These are phyloP conservation scores for Acomys russatus DNA, from an alignment of 2,797 vertebrate species.

Conservation along the genomic window DNA sequence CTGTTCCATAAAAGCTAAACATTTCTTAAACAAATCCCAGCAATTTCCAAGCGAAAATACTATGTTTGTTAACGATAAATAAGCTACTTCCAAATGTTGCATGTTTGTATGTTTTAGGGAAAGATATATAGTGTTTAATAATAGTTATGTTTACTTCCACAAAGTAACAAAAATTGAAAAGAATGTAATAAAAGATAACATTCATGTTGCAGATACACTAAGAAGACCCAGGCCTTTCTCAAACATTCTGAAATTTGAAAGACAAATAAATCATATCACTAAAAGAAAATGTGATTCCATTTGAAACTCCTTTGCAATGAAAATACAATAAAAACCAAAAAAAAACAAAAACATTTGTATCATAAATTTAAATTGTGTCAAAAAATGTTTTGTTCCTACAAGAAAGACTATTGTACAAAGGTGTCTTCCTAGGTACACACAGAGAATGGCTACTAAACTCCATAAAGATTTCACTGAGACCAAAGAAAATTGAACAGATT, in stretches of 20 bases:
- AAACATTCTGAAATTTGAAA: conserved; percentile 49
- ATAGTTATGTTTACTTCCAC: neutral
- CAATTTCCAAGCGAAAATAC: neutral
- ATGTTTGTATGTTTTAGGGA: neutral
- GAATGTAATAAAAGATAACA: neutral
- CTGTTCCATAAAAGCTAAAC: neutral
- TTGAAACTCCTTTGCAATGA: neutral
- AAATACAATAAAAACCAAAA: neutral
- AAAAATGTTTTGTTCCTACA: conserved; percentile 17
- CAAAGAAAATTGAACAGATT: neutral
- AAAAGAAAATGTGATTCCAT: conserved; percentile 1
- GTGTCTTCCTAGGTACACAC: neutral
- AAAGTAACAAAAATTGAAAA: neutral
- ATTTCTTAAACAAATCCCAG: neutral
- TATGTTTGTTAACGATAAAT: neutral
- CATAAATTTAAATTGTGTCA: conserved; percentile 35
- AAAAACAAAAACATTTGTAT: conserved; percentile 33
- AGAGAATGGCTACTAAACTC: neutral
- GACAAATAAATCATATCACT: conserved; percentile 2
- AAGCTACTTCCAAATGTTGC: fast-evolving
- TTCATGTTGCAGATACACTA: neutral
- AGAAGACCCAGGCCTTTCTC: neutral
- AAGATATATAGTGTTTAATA: neutral
- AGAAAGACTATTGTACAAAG: neutral
- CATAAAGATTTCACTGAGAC: neutral